phyloP scores from a whole-genome alignment of 2,888 invertebrate genomes.

The Electrophaes corylata region DNA sequence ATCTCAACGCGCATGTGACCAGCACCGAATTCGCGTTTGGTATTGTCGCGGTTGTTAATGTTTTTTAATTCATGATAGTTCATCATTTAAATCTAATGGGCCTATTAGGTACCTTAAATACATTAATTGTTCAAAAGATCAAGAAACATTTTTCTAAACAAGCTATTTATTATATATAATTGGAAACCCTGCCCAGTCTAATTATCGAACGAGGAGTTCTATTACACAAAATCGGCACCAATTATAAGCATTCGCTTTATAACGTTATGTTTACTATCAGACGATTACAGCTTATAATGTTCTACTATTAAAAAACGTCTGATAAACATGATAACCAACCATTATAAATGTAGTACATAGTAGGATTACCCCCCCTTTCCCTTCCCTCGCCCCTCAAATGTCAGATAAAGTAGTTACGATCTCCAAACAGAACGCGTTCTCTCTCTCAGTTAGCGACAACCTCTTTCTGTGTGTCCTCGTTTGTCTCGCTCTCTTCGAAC shows the following conservation, averaged over 20 bases:
- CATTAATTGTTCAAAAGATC: background rate
- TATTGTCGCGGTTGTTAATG: background rate
- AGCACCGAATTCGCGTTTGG: constrained; percentile 11
- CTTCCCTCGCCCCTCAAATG: constrained; percentile 9
- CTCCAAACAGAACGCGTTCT: constrained; percentile 14
- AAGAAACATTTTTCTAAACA: background rate
- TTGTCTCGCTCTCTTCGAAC: constrained; percentile 31
- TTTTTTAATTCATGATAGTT: background rate
- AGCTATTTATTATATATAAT: background rate
- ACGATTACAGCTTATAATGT: background rate
- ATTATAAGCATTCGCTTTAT: background rate
- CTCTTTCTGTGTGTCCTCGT: constrained; percentile 51
- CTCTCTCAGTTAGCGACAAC: constrained; percentile 57
- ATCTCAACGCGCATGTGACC: constrained; percentile 14
- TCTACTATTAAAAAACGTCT: background rate
- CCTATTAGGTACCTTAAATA: background rate
- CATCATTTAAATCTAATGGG: background rate
- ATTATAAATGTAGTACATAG: background rate
- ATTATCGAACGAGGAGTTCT: background rate
- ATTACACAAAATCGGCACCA: background rate
- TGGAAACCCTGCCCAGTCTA: background rate
- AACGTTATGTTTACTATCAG: background rate
- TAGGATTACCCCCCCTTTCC: background rate
- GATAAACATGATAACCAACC: background rate
- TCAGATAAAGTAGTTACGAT: constrained; percentile 28